phyloP scores from a whole-genome alignment of 2,888 invertebrate genomes.

The Mythimna ferrago region DNA sequence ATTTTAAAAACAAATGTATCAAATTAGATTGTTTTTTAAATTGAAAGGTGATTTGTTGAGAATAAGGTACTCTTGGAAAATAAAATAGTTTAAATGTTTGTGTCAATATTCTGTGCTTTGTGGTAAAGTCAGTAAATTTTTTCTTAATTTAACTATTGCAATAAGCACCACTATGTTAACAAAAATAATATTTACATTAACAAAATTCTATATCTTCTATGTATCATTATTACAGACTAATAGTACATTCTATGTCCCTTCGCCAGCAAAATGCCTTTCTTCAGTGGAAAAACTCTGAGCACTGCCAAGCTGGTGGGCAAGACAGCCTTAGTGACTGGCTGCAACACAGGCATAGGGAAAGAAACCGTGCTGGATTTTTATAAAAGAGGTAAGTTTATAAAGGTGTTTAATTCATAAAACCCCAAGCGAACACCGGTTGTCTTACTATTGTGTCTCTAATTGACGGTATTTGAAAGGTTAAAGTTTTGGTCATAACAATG shows the following conservation, averaged over 20 bases:
- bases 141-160: background rate
- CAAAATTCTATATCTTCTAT: background rate
- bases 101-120: too few relatives aligned
- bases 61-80: too few relatives aligned
- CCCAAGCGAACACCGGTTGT: too few relatives aligned
- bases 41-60: too few relatives aligned
- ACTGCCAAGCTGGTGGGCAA: constrained; percentile 89
- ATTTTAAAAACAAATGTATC: background rate
- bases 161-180: background rate
- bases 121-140: too few relatives aligned
- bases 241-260: background rate
- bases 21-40: too few relatives aligned
- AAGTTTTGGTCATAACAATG: background rate
- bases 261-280: constrained; percentile 78
- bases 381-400: constrained; percentile 77
- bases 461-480: too few relatives aligned
- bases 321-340: constrained; percentile 89
- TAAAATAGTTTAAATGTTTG: too few relatives aligned
- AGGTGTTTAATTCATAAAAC: too few relatives aligned
- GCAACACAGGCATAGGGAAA: constrained; percentile 87
- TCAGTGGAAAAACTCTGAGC: constrained; percentile 87
- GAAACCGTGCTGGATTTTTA: constrained; percentile 87
- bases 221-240: constrained; percentile 20
- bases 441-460: too few relatives aligned
- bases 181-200: background rate